These are phyloP conservation scores for Drosophila macrothrix DNA, from an alignment of 2,888 invertebrate species.

Conservation along the genomic window DNA sequence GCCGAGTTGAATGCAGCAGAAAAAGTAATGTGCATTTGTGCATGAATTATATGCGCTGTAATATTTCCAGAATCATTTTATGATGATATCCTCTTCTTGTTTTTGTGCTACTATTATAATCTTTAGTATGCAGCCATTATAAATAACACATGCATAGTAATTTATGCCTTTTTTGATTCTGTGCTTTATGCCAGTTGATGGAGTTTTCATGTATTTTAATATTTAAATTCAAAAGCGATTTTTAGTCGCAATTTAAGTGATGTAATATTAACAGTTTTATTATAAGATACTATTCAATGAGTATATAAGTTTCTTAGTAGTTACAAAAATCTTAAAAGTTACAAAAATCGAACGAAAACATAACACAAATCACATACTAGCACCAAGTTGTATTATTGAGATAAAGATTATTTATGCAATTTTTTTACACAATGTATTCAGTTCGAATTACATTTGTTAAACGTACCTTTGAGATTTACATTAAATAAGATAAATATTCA, in stretches of 20 bases:
- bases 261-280: not conserved
- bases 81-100: not conserved
- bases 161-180: not conserved
- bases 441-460: constrained; percentile 7
- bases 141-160: not conserved
- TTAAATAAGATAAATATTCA: not conserved
- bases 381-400: not conserved
- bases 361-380: not conserved
- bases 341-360: not conserved
- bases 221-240: not conserved
- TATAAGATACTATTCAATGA: not conserved
- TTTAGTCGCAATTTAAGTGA: not conserved
- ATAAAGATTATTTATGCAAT: not conserved
- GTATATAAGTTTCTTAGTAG: not conserved
- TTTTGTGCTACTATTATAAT: constrained; percentile 2
- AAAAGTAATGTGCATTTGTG: constrained; percentile 44
- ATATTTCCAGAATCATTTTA: constrained; percentile 29
- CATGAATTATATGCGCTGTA: constrained; percentile 28
- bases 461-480: constrained; percentile 4
- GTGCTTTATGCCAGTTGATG: not conserved
- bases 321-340: not conserved
- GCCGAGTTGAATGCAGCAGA: constrained; percentile 48
- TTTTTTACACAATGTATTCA: not conserved
- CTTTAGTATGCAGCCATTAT: constrained; percentile 1
- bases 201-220: not conserved